Conservation (phyloP, 2,797 vertebrate genomes). For the Eulemur coronatus region DNA sequence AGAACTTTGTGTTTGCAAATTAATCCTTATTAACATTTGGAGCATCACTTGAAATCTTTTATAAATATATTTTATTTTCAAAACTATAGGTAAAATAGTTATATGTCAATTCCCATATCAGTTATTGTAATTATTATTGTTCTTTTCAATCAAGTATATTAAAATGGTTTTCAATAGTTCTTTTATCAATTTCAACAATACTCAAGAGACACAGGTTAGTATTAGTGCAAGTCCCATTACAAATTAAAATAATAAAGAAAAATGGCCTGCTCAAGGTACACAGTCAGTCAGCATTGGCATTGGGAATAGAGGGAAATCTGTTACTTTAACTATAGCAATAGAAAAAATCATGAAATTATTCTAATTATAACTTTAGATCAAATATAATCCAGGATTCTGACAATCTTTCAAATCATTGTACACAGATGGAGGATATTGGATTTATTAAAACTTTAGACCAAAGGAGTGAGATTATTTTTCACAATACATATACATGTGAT, state of each 20-base stretch:
- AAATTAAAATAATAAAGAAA: not conserved
- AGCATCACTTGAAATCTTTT: not conserved
- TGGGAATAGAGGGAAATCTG: not conserved
- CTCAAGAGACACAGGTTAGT: not conserved
- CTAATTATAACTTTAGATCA: slow-evolving; percentile 9
- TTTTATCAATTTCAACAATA: not conserved
- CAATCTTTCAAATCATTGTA: not conserved
- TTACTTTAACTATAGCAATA: not conserved
- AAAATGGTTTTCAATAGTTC: not conserved
- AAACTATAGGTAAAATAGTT: not conserved
- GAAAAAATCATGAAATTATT: not conserved
- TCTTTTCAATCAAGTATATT: not conserved
- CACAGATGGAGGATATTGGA: not conserved
- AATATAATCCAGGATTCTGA: not conserved
- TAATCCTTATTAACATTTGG: not conserved
- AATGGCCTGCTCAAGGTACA: not conserved
- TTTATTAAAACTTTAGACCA: not conserved
- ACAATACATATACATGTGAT: not conserved
- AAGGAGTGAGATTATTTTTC: not conserved
- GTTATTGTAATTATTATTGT: not conserved
- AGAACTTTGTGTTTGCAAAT: not conserved
- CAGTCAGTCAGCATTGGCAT: not conserved
- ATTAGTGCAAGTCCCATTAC: not conserved
- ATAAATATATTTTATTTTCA: not conserved
- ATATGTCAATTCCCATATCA: not conserved